Evolutionary conservation across 1,140 invertebrate genomes (phyloP).

Genomic region (Drosophila kanapiae): DNA sequence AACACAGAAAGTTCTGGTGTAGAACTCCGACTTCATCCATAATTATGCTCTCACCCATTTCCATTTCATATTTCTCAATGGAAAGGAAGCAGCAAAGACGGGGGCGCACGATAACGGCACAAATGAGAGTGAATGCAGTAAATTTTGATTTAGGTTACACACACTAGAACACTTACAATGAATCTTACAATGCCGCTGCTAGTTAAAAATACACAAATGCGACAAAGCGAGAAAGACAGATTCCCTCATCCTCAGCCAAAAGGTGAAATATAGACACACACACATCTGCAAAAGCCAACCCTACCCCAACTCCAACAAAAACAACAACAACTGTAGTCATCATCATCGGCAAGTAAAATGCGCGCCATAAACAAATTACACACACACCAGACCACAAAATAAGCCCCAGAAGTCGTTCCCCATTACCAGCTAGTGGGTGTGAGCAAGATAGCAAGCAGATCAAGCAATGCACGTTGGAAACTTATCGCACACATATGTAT

Average conservation of each 20-base stretch:
- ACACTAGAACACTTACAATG: conserved; percentile 18
- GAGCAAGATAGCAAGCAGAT: conserved; percentile 42
- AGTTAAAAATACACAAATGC: conserved; percentile 49
- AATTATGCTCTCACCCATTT: conserved; percentile 31
- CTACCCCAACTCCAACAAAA: conserved; percentile 61
- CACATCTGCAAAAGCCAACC: conserved; percentile 22
- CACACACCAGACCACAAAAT: conserved; percentile 27
- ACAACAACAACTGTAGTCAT: conserved; percentile 16
- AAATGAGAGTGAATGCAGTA: conserved; percentile 28
- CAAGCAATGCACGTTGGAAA: conserved; percentile 55
- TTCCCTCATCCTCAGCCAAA: conserved; percentile 31
- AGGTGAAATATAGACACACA: conserved; percentile 24
- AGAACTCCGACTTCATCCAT: not conserved
- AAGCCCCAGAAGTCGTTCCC: conserved; percentile 19
- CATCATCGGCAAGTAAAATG: conserved; percentile 46
- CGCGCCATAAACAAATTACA: conserved; percentile 78
- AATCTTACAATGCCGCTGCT: conserved; percentile 22
- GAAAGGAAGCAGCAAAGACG: conserved; percentile 11
- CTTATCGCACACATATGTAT: conserved; percentile 30
- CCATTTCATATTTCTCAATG: conserved; percentile 47
- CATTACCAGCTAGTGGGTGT: conserved; percentile 13
- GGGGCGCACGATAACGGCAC: conserved; percentile 37
- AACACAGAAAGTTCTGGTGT: conserved; percentile 7
- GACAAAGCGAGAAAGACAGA: conserved; percentile 17
- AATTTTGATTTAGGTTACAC: conserved; percentile 40